These are phyloP conservation scores for Esox lucius DNA, from an alignment of 2,797 vertebrate species.

Conservation along the genomic window DNA sequence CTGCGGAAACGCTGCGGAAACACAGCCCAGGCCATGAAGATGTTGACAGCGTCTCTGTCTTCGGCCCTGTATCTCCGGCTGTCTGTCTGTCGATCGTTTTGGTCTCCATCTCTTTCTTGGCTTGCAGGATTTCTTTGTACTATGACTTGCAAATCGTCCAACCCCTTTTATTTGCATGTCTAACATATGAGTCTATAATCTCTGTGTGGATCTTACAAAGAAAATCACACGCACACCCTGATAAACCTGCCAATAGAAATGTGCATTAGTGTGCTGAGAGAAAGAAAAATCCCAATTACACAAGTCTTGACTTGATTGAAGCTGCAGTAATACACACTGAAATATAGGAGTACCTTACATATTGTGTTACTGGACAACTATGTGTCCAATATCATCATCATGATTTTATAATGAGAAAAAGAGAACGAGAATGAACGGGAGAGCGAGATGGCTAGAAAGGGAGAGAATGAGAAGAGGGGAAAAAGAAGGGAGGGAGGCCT, in stretches of 20 bases:
- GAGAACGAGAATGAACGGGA: conserved; percentile 14
- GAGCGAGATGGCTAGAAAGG: not conserved
- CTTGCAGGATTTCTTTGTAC: conserved; percentile 36
- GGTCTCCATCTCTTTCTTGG: conserved; percentile 3
- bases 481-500: conserved; percentile 36
- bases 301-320: conserved; percentile 59
- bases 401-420: conserved; percentile 30
- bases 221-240: not conserved
- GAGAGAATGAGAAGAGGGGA: conserved; percentile 29
- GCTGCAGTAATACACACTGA: not conserved
- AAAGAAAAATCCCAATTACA: conserved; percentile 53
- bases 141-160: conserved; percentile 49
- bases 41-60: not conserved
- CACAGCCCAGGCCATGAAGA: not conserved
- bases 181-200: conserved; percentile 40
- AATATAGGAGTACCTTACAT: conserved; percentile 3
- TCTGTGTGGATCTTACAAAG: conserved; percentile 22
- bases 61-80: not conserved
- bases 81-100: not conserved
- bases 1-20: not conserved
- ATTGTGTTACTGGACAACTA: conserved; percentile 32
- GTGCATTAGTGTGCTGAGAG: conserved; percentile 38
- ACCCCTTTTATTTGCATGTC: conserved; percentile 31
- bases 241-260: conserved; percentile 29
- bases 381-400: conserved; percentile 30